Percentiles rank a stretch among this genome's conserved stretches.
phyloP scores from a whole-genome alignment of 2,888 invertebrate species.

The Polylopha cassiicola region DNA sequence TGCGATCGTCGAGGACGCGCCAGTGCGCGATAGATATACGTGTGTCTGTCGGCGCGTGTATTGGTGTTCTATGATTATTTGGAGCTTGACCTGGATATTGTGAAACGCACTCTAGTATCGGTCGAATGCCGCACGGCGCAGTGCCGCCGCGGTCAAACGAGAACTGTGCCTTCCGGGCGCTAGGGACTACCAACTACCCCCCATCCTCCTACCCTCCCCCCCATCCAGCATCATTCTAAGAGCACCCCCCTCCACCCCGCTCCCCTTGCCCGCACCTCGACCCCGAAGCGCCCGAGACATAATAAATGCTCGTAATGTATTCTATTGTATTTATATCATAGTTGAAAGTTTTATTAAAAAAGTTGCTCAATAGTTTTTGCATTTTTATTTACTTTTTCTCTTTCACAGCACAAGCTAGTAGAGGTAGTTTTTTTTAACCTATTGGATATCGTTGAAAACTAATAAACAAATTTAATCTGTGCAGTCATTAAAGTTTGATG shows the following conservation, averaged over 20 bases:
- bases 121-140: conserved; percentile 12
- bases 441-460: too few species aligned
- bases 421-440: too few species aligned
- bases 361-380: conserved; percentile 60
- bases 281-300: conserved; percentile 50
- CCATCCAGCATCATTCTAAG: too few species aligned
- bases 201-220: neutral
- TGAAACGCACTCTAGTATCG: neutral
- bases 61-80: too few species aligned
- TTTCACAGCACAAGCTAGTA: neutral
- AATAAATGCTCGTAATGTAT: conserved; percentile 68
- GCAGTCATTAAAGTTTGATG: too few species aligned
- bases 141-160: conserved; percentile 34
- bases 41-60: too few species aligned
- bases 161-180: conserved; percentile 61
- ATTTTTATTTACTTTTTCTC: conserved; percentile 32
- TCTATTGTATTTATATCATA: conserved; percentile 72
- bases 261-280: conserved; percentile 20
- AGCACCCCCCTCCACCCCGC: conserved; percentile 7
- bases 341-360: conserved; percentile 70
- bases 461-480: too few species aligned
- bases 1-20: too few species aligned
- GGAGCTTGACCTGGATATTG: neutral
- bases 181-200: conserved; percentile 29
- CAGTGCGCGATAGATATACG: too few species aligned